Conservation (phyloP, 2,797 vertebrate genomes). For the Hemitrygon akajei region DNA sequence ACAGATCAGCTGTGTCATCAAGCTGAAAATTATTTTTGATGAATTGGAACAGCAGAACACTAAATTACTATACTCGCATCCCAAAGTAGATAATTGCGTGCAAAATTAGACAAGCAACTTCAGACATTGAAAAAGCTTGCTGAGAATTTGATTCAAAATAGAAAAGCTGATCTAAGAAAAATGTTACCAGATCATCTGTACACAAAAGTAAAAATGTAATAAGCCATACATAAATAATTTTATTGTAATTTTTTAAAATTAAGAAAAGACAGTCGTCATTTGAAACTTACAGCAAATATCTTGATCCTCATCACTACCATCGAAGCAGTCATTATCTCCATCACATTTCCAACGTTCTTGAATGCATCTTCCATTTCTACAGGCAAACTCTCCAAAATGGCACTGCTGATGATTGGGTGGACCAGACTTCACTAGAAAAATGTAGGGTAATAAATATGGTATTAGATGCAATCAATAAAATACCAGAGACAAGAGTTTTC, state of each 20-base stretch:
- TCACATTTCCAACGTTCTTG: conserved; percentile 89
- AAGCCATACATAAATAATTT: not conserved
- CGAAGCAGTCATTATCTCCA: conserved; percentile 90
- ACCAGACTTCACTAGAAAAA: conserved; percentile 55
- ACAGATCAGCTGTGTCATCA: not conserved
- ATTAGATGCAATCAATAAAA: not conserved
- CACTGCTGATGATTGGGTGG: conserved; percentile 70
- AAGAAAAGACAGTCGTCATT: not conserved
- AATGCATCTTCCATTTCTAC: conserved; percentile 85
- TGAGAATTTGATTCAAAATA: not conserved
- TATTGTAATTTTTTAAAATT: not conserved
- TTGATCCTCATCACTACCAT: conserved; percentile 81
- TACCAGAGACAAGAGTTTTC: not conserved
- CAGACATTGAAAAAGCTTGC: not conserved
- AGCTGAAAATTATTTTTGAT: not conserved
- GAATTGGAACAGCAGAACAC: not conserved
- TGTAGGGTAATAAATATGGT: not conserved
- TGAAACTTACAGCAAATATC: conserved; percentile 76
- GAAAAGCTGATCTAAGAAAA: not conserved
- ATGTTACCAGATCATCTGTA: not conserved
- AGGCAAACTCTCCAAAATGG: conserved; percentile 81
- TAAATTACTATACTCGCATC: not conserved
- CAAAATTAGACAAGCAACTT: not conserved
- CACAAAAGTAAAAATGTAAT: not conserved
- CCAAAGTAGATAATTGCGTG: not conserved